Evolutionary conservation across 2,888 invertebrate genomes (phyloP).

Genomic region (Anthrax anthrax): DNA sequence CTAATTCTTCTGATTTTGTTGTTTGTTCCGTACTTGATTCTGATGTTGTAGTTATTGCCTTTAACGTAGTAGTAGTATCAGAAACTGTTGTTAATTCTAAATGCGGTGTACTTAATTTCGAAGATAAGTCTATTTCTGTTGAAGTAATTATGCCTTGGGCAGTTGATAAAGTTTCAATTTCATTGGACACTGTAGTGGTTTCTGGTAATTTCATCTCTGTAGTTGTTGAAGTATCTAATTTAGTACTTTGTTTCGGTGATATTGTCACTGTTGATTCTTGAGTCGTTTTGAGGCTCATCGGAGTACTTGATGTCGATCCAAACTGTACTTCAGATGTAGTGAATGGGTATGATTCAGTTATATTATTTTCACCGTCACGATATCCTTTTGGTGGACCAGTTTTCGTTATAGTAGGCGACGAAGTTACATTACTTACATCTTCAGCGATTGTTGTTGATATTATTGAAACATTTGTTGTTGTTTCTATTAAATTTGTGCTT

Average conservation of each 20-base stretch:
- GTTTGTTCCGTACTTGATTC: not conserved
- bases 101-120: not conserved
- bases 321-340: slow-evolving; percentile 9
- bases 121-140: not conserved
- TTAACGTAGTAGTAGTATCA: slow-evolving; percentile 6
- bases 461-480: slow-evolving; percentile 11
- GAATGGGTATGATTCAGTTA: slow-evolving; percentile 20
- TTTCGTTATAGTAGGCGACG: slow-evolving; percentile 14
- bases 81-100: slow-evolving; percentile 4
- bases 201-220: slow-evolving; percentile 4
- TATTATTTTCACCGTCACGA: slow-evolving; percentile 34
- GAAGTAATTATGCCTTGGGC: no score
- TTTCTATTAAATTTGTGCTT: slow-evolving; percentile 13
- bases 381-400: slow-evolving; percentile 29
- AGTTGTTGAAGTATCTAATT: slow-evolving; percentile 1
- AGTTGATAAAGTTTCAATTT: slow-evolving; percentile 3
- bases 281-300: slow-evolving; percentile 4
- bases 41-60: not conserved
- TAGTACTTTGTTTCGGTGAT: not conserved
- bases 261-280: not conserved
- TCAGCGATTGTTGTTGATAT: slow-evolving; percentile 3
- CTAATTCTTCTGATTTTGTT: not conserved
- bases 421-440: no score
- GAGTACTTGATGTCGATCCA: slow-evolving; percentile 7
- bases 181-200: slow-evolving; percentile 9